These are phyloP conservation scores for Apaloderma vittatum DNA, from an alignment of 2,113 vertebrate species.

Conservation along the genomic window DNA sequence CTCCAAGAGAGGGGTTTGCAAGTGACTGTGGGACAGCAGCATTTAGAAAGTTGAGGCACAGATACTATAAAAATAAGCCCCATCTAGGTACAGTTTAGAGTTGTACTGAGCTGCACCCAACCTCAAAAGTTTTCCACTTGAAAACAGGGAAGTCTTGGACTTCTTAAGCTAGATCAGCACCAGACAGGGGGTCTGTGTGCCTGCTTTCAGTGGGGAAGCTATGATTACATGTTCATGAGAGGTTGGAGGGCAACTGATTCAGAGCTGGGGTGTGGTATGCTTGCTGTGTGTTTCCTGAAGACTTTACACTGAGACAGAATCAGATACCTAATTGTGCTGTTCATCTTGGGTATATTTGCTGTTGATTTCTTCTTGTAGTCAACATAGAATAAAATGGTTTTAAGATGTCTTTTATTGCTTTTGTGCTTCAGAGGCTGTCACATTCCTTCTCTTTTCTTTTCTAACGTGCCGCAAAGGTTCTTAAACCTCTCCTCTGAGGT, in stretches of 20 bases:
- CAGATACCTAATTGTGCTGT: background rate
- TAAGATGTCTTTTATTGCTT: background rate
- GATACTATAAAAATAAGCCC: background rate
- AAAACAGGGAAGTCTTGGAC: background rate
- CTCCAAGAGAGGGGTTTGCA: background rate
- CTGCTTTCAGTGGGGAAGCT: background rate
- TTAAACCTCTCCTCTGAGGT: background rate
- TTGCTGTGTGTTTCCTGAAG: background rate
- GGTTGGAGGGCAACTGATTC: fast-evolving
- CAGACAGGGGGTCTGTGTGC: background rate
- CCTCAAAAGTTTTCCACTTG: background rate
- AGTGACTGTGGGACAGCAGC: background rate
- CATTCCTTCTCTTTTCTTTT: fast-evolving
- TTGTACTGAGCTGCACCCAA: background rate
- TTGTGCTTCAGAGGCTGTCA: background rate
- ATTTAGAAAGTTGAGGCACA: background rate
- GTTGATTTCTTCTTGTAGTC: background rate
- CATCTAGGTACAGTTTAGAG: background rate
- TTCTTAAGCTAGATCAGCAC: background rate
- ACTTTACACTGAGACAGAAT: background rate
- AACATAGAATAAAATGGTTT: background rate
- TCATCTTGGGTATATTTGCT: background rate
- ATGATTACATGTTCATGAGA: background rate
- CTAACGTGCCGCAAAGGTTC: background rate
- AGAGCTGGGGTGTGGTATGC: background rate